Evolutionary conservation across 2,888 invertebrate species (phyloP), one percentile per base, ranked within the genome.

Genomic region (Trichopoda pennipes): DNA sequence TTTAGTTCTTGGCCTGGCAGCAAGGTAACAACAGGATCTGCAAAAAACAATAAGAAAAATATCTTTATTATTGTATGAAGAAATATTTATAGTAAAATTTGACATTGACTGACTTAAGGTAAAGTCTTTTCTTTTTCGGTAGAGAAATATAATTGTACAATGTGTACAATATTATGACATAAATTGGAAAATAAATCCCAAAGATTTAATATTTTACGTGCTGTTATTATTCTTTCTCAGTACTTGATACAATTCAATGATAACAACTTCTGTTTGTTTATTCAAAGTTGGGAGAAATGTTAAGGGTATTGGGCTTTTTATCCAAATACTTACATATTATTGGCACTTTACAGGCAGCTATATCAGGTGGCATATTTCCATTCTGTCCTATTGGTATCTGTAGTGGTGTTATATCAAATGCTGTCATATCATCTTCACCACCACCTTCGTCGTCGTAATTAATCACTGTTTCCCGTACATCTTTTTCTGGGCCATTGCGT

Each of bases 371-470:
- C 88, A 96, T 93, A 16, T 95, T 96, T 88, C 96, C 96, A 58
- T 84, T 85, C 70, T 88, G 89, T 85, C 97, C 97, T 86, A 98
- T 96, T 49, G 98, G 98, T 91, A 98, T 99, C 91, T 99, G 97
- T 63, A 99, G 94, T 19, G 98, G 98, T 19, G 97, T 98, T 89
- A 99, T 99, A 90, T 99, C 99, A 92, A 99, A 99, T 23, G 98
- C 98, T 61, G 99, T 98, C 96, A 99, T 99, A 91, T 99, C 99
- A 88, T 99, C 99, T 91, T 99, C 98, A 86, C 99, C 99, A 88
- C 99, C 99, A 42, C 97, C 97, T 92, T 99, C 99, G 89, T 99
- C 99, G 88, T 99, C 98, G 88, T 99, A 99, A 92, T 98, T 98
- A 90, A 99, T 98, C 88, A 99, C 98, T 91, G 99, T 99, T 92